Evolutionary conservation across 1,140 invertebrate genomes (phyloP).

Genomic region (Dendroctonus ponderosae): DNA sequence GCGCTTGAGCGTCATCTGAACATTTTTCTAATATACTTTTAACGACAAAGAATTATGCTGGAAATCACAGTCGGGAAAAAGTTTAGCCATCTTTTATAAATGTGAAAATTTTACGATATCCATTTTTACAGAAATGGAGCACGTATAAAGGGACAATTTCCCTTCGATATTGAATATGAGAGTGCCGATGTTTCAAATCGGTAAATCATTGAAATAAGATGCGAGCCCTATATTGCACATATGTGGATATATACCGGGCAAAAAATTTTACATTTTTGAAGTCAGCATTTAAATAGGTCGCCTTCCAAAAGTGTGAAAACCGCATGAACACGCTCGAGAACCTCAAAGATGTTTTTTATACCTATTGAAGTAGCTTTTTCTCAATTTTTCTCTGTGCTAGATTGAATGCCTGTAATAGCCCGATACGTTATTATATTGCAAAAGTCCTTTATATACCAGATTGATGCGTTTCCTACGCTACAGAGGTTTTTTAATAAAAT

Average conservation of each 20-base stretch:
- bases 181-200: constrained; percentile 27
- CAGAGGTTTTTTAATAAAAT: constrained; percentile 18
- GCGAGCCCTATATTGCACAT: background rate
- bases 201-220: constrained; percentile 29
- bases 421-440: constrained; percentile 24
- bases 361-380: constrained; percentile 4
- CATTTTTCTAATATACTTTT: constrained; percentile 26
- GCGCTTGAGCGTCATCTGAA: constrained; percentile 1
- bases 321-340: too few relatives aligned
- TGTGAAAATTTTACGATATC: constrained; percentile 29
- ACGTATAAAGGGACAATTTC: constrained; percentile 30
- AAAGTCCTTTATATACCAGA: constrained; percentile 20
- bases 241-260: too few relatives aligned
- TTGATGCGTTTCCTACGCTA: constrained; percentile 25
- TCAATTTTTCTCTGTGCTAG: constrained; percentile 18
- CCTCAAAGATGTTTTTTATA: background rate
- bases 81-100: constrained; percentile 26
- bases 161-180: constrained; percentile 24
- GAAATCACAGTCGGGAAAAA: constrained; percentile 25
- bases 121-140: constrained; percentile 24
- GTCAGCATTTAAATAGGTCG: too few relatives aligned
- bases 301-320: too few relatives aligned
- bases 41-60: constrained; percentile 27
- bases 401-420: constrained; percentile 18
- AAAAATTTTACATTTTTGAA: too few relatives aligned